phyloP scores from a whole-genome alignment of 2,888 invertebrate genomes.

The Aphelenchoides bicaudatus region DNA sequence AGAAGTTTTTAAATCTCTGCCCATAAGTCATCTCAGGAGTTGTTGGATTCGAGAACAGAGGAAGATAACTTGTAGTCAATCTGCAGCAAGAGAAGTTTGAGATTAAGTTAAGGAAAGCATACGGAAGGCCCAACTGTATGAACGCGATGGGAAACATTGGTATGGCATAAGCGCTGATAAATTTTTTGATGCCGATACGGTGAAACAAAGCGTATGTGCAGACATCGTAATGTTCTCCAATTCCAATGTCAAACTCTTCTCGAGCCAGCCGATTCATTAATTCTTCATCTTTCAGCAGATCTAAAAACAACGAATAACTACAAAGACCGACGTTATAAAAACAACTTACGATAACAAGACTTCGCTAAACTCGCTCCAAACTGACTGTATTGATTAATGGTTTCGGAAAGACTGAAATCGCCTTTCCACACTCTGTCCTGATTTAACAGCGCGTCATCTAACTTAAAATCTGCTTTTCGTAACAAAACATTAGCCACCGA shows the following conservation, averaged over 20 bases:
- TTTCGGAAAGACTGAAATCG: background rate
- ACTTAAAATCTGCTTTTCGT: background rate
- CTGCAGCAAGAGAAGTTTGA: background rate
- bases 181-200: constrained; percentile 23
- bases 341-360: constrained; percentile 7
- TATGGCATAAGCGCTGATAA: constrained; percentile 16
- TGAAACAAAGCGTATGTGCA: constrained; percentile 7
- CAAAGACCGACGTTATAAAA: background rate
- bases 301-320: background rate
- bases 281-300: constrained; percentile 10
- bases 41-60: background rate
- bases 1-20: background rate
- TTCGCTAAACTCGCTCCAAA: background rate
- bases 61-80: background rate
- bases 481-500: background rate
- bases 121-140: background rate
- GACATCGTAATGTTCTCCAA: constrained; percentile 25
- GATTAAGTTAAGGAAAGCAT: background rate
- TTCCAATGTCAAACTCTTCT: constrained; percentile 19
- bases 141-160: constrained; percentile 15
- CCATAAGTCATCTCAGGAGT: background rate
- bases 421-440: background rate
- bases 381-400: background rate
- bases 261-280: constrained; percentile 11
- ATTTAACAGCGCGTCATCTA: background rate